Percentiles rank a stretch among this genome's conserved stretches.
These are phyloP conservation scores for Acrobasis repandana DNA, from an alignment of 2,888 invertebrate species.

Conservation along the genomic window DNA sequence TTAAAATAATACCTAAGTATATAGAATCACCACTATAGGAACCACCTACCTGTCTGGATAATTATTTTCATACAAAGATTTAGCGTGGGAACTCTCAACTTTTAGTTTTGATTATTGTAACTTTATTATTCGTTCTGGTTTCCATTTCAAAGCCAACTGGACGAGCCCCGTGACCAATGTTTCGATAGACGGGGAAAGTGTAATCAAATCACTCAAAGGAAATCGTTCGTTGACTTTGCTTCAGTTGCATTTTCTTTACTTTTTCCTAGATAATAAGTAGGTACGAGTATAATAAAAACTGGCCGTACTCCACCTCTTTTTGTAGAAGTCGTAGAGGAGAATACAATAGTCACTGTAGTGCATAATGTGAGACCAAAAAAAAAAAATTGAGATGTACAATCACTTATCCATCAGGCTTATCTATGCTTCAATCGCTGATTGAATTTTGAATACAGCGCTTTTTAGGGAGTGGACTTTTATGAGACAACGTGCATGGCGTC, in stretches of 20 bases:
- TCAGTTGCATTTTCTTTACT: conserved; percentile 4
- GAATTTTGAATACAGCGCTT: not conserved
- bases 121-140: not conserved
- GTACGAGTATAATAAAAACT: too few relatives aligned
- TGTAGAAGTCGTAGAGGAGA: not conserved
- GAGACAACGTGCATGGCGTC: too few relatives aligned
- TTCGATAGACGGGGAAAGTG: conserved; percentile 16
- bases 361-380: too few relatives aligned
- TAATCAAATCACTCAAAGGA: conserved; percentile 14
- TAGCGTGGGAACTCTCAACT: not conserved
- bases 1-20: too few relatives aligned
- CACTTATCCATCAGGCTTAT: too few relatives aligned
- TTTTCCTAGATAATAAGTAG: not conserved
- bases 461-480: not conserved
- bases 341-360: not conserved
- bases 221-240: conserved; percentile 15
- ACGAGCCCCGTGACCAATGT: conserved; percentile 10
- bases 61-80: too few relatives aligned
- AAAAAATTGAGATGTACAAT: too few relatives aligned
- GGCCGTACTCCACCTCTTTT: too few relatives aligned
- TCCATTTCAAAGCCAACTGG: conserved; percentile 12
- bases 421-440: not conserved
- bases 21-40: too few relatives aligned
- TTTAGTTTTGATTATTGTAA: not conserved
- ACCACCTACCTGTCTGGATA: too few relatives aligned